Evolutionary conservation across 2,797 vertebrate species (phyloP).

Genomic region (Bryconaethiops microstoma): DNA sequence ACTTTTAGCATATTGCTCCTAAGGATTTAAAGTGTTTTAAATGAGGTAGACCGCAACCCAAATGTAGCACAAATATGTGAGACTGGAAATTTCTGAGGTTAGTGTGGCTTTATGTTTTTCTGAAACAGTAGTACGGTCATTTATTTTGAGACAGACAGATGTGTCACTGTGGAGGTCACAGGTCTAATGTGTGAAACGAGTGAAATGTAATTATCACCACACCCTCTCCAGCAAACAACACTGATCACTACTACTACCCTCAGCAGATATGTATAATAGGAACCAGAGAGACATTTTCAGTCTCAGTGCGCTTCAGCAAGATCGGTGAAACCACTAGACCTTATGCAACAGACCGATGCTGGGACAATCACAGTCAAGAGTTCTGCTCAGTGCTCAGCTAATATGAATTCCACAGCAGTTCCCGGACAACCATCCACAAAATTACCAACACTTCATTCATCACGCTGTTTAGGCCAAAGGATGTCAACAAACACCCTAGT

Average conservation of each 20-base stretch:
- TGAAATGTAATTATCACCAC: not conserved
- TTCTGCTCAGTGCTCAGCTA: not conserved
- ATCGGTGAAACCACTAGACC: not conserved
- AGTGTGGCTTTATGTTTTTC: not conserved
- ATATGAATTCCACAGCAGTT: not conserved
- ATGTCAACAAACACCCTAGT: no score
- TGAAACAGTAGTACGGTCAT: no score
- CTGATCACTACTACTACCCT: not conserved
- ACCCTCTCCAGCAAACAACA: not conserved
- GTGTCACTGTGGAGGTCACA: not conserved
- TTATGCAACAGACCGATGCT: not conserved
- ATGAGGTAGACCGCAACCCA: not conserved
- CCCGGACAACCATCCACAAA: not conserved
- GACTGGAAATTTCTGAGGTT: not conserved
- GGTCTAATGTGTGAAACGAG: not conserved
- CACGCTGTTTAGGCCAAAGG: not conserved
- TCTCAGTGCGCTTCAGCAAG: not conserved
- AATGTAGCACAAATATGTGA: not conserved
- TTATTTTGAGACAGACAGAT: not conserved
- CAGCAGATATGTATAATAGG: not conserved
- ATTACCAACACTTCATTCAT: conserved; percentile 10
- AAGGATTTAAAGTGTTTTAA: not conserved
- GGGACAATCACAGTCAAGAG: not conserved
- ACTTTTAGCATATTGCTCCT: not conserved
- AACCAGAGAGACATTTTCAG: not conserved